These are phyloP conservation scores for Chironomus tentans DNA, from an alignment of 2,888 invertebrate genomes.

Conservation along the genomic window DNA sequence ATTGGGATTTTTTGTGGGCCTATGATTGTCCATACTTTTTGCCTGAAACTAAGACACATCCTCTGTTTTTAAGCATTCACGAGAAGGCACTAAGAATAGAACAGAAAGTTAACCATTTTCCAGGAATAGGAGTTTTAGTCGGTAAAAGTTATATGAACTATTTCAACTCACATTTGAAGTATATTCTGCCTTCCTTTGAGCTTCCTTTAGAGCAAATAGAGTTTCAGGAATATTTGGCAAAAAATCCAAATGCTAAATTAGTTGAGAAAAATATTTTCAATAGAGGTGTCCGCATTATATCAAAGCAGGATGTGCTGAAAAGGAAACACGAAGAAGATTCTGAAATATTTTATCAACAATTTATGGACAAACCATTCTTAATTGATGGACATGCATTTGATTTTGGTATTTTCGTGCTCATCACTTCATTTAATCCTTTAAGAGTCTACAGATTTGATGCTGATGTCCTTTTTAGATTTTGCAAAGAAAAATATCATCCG, in stretches of 20 bases:
- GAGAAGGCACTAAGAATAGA: conserved; percentile 34
- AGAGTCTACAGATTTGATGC: background rate
- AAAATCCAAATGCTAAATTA: background rate
- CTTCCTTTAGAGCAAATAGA: conserved; percentile 58
- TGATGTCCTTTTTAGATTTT: conserved; percentile 46
- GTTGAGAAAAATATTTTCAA: conserved; percentile 1
- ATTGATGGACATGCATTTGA: background rate
- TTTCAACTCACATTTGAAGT: conserved; percentile 32
- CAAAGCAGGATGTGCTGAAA: background rate
- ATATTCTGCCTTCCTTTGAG: background rate
- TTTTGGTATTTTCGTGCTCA: background rate
- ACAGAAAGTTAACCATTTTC: conserved; percentile 80
- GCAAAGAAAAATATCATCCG: conserved; percentile 72
- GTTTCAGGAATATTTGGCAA: conserved; percentile 60
- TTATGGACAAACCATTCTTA: background rate
- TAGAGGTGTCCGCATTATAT: background rate
- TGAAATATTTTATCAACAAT: background rate
- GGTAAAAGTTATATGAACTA: conserved; percentile 52
- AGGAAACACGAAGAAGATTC: background rate
- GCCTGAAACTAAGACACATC: background rate
- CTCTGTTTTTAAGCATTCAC: background rate
- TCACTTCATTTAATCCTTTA: background rate
- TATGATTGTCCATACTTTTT: background rate
- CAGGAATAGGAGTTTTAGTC: conserved; percentile 78
- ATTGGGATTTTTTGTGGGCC: conserved; percentile 4